Conservation (phyloP, 2,888 invertebrate species). For the Carpatolechia fugitivella region DNA sequence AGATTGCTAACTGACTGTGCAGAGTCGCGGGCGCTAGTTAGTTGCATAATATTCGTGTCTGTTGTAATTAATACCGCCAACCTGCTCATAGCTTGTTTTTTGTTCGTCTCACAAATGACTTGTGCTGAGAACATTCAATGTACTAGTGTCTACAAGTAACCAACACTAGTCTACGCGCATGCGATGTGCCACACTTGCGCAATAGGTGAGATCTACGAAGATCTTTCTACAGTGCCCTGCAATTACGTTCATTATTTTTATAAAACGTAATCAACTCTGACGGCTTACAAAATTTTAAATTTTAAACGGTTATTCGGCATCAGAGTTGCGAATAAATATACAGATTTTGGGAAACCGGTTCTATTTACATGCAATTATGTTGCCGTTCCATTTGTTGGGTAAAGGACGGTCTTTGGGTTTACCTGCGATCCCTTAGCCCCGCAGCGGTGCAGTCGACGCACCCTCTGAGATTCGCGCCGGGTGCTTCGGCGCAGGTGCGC, state of each 20-base stretch:
- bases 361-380: conserved; percentile 33
- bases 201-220: conserved; percentile 32
- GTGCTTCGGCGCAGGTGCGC: conserved; percentile 69
- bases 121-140: conserved; percentile 46
- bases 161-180: conserved; percentile 24
- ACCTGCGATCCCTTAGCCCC: conserved; percentile 55
- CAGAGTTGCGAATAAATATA: conserved; percentile 24
- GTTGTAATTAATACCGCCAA: conserved; percentile 57
- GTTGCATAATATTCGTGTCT: conserved; percentile 53
- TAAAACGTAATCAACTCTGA: conserved; percentile 30
- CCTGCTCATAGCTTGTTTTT: conserved; percentile 52
- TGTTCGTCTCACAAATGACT: conserved; percentile 48
- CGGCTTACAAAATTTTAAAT: conserved; percentile 18
- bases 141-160: conserved; percentile 1
- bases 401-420: conserved; percentile 44
- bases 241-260: conserved; percentile 39
- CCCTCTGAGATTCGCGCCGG: conserved; percentile 72
- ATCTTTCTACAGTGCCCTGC: conserved; percentile 30
- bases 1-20: not conserved
- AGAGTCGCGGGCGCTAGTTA: conserved; percentile 35
- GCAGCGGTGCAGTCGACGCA: conserved; percentile 39
- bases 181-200: conserved; percentile 39
- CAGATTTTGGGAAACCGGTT: conserved; percentile 36
- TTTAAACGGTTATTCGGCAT: conserved; percentile 6
- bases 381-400: conserved; percentile 31